Percentiles rank a stretch among this genome's conserved stretches.
Conservation (phyloP, 2,888 invertebrate genomes). For the Andrena praecox region DNA sequence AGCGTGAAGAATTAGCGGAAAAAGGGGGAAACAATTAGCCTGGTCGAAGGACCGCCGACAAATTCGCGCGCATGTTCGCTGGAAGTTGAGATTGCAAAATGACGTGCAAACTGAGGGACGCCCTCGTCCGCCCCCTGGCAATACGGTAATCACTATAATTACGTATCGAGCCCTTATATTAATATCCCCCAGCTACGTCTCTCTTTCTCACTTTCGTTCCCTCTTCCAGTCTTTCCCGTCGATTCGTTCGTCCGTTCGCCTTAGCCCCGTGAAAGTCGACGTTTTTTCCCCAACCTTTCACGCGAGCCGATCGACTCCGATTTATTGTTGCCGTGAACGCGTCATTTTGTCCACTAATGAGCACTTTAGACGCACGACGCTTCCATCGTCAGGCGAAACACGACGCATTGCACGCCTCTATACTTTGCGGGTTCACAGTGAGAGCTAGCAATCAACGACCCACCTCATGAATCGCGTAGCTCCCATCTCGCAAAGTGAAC, state of each 20-base stretch:
- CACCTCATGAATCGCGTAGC: conserved; percentile 3
- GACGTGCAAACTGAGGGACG: conserved; percentile 85
- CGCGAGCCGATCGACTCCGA: conserved; percentile 77
- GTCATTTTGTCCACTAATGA: conserved; percentile 65
- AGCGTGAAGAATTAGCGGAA: conserved; percentile 67
- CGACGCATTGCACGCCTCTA: background rate
- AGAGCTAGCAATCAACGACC: background rate
- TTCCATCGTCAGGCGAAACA: conserved; percentile 13
- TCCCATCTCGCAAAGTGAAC: background rate
- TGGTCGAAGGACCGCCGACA: conserved; percentile 76
- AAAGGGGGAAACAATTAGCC: conserved; percentile 73
- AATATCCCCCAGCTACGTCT: conserved; percentile 83
- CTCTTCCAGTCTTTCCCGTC: conserved; percentile 53
- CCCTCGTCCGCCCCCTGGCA: conserved; percentile 84
- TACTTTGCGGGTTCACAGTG: background rate
- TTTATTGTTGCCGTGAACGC: conserved; percentile 69
- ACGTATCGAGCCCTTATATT: conserved; percentile 85
- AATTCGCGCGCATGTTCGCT: conserved; percentile 81
- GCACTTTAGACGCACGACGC: conserved; percentile 50
- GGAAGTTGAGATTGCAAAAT: conserved; percentile 84
- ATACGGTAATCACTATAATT: conserved; percentile 85
- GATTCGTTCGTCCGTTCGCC: conserved; percentile 54
- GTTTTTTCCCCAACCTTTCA: conserved; percentile 73
- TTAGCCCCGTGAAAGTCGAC: conserved; percentile 62
- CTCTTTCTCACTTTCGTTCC: conserved; percentile 70